Percentiles rank a stretch among this genome's conserved stretches.
phyloP scores from a whole-genome alignment of 2,113 vertebrate genomes.

The Nycticebus coucang region DNA sequence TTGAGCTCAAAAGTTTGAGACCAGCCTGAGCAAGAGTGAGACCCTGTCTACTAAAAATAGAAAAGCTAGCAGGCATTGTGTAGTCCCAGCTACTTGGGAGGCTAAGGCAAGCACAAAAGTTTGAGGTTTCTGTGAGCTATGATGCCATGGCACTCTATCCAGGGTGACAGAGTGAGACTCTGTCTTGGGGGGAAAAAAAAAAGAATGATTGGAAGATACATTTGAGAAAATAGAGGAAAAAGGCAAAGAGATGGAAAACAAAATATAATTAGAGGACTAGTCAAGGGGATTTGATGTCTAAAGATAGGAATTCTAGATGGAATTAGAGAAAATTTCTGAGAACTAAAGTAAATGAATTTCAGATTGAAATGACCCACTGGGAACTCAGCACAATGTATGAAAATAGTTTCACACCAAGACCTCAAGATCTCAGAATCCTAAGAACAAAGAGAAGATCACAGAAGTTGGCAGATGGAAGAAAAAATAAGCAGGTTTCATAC shows the following conservation, averaged over 20 bases:
- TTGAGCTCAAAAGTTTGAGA: too few relatives aligned
- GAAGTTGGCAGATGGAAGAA: background rate
- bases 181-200: background rate
- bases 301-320: background rate
- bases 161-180: too few relatives aligned
- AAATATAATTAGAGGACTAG: background rate
- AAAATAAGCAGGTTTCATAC: background rate
- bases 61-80: too few relatives aligned
- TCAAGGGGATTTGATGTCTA: background rate
- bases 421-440: background rate
- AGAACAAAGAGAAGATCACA: background rate
- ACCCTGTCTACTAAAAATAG: too few relatives aligned
- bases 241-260: background rate
- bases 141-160: too few relatives aligned
- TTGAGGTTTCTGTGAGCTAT: too few relatives aligned
- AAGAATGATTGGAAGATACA: slow-evolving; percentile 17
- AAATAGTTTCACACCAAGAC: background rate
- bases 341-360: background rate
- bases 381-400: background rate
- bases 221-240: slow-evolving; percentile 31
- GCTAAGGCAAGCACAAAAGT: too few relatives aligned
- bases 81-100: too few relatives aligned
- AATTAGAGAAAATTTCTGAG: background rate
- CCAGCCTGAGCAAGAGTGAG: too few relatives aligned
- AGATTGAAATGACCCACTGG: background rate